Evolutionary conservation across 2,797 vertebrate species (phyloP), one percentile per base, ranked within the genome.

Genomic region (Siniperca scherzeri): DNA sequence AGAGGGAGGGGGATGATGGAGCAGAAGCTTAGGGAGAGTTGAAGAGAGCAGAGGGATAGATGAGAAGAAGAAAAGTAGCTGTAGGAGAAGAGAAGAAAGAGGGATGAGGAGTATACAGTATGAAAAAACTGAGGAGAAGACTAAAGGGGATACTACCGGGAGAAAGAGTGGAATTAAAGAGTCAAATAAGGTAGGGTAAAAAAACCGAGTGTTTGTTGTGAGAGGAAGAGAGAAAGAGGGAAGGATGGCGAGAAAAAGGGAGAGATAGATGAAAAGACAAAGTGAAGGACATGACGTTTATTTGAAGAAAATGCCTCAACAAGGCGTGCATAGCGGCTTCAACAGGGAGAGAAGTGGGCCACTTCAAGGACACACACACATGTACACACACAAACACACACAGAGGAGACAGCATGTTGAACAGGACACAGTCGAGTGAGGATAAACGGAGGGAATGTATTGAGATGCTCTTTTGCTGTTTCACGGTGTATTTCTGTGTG

Each of bases 21-120:
- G 80, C 89, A 90, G 83, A 89, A 88, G 92, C 87, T 88, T 80
- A 78, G 84, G 69, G 82, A 87, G 87, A 87, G 82, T 77, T 73
- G 83, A 64, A 79, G 80, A 78, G 82, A 83, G 74, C 85, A 57
- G 83, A 83, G 74, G 84, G 76, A 78, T 69, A 83, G 76, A 90
- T 87, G 89, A 84, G 77, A 86, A 66, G 81, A 82, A 72, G 78
- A 78, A 87, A 90, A 92, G 88, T 90, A 89, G 61, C 83, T 83
- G 78, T 66, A 83, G 84, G 89, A 91, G 80, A 86, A 61, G 84
- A 89, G 79, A 87, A 81, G 86, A 83, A 65, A 81, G 77, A 87
- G 87, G 87, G 75, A 92, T 91, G 90, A 88, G 84, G 88, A 91
- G 90, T 89, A 91, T 91, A 80, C 89, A 90, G 88, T 88, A 89